Evolutionary conservation across 2,888 invertebrate species (phyloP), one percentile per base, ranked within the genome.

Genomic region (Mongoloraphidia duomilia): DNA sequence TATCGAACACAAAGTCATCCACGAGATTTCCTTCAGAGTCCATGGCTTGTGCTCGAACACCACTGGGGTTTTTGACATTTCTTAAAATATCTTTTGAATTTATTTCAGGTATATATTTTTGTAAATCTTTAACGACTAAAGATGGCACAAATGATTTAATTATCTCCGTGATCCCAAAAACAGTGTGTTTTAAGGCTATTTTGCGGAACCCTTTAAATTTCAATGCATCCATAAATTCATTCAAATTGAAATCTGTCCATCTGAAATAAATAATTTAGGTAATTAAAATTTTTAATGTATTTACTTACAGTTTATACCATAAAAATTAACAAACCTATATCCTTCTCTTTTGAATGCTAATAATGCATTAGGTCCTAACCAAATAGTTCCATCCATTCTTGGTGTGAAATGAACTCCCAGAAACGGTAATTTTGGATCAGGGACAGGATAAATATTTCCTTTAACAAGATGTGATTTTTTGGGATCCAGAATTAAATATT

Each of bases 401-500:
- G 97, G 98, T 8, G 98, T 99, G 62, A 88, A 90, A 69, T 99
- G 98, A 2, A 98, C 97, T 4, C 98, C 98, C 37, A 99, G 73
- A 68, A 99, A 99, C 46, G 98, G 98, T 64, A 96, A 90, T 52
- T 86, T 75, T 1, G 96, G 88, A 73, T 98, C 92, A 10, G 98
- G 97, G 9, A 98, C 95, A 4, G 98, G 98, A 69, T 99, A 98
- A 61, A 99, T 94, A 64, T 99, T 99, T 11, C 92, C 85, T 55
- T 79, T 82, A 36, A 92, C 80, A 61, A 94, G 69, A 61, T 85
- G 69, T 56, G 76, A 75, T 63, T 91, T 94, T 50, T 81, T 77
- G 34, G 82, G 80, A 44, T 79, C 78, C 47, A 99, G 67, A 45
- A 90, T 71, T 41, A 99, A 73, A 69, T 97, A 98, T 73, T 98